These are phyloP conservation scores for Sardina pilchardus DNA, from an alignment of 2,113 vertebrate genomes.

Conservation along the genomic window DNA sequence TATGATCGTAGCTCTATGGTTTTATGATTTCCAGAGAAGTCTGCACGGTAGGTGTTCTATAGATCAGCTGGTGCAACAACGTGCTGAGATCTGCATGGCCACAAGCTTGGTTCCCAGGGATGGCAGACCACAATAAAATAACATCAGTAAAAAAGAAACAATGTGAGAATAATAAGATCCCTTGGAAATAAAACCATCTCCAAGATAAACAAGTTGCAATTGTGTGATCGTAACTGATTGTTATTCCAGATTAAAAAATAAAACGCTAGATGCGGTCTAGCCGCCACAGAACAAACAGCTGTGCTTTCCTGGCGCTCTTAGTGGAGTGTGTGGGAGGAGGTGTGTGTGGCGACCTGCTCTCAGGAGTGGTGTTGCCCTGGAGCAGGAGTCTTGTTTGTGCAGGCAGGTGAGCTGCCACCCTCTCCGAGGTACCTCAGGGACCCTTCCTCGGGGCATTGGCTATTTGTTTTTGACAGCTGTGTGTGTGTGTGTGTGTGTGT, in stretches of 20 bases:
- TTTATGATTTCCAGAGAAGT: background rate
- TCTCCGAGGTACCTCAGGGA: conserved; percentile 2
- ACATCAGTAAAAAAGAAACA: background rate
- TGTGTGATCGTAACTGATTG: background rate
- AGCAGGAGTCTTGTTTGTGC: conserved; percentile 41
- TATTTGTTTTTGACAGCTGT: conserved; percentile 10
- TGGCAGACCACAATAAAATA: background rate
- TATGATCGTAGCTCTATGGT: background rate
- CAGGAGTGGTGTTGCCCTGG: conserved; percentile 34
- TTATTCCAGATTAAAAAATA: background rate
- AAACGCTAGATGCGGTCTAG: background rate
- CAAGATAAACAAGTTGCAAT: background rate
- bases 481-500: background rate
- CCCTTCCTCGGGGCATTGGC: conserved; percentile 9
- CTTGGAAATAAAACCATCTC: background rate
- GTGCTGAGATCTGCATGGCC: background rate
- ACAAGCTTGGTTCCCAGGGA: background rate
- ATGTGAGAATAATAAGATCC: background rate
- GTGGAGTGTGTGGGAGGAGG: background rate
- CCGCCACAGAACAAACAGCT: background rate
- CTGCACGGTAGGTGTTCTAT: background rate
- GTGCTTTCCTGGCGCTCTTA: background rate
- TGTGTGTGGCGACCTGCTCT: conserved; percentile 1
- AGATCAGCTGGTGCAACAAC: background rate
- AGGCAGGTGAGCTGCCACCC: conserved; percentile 27